Evolutionary conservation across 1,140 invertebrate species (phyloP).

Genomic region (Laodelphax striatellus): DNA sequence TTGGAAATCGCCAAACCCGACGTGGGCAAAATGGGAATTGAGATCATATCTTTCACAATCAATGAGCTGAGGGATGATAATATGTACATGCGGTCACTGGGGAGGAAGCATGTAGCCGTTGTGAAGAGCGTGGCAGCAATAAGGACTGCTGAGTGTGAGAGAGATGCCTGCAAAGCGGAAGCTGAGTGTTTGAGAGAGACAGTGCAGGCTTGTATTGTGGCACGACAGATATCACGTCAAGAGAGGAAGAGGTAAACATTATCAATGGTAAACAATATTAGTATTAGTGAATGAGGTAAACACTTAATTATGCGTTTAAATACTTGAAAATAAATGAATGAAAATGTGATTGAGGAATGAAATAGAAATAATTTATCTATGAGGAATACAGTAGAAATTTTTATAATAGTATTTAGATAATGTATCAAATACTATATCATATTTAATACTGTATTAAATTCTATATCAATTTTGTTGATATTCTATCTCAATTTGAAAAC

Average conservation of each 20-base stretch:
- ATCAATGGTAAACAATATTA: not conserved
- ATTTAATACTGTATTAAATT: too few species aligned
- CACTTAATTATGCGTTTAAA: too few species aligned
- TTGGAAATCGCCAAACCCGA: not conserved
- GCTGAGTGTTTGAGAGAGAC: conserved; percentile 90
- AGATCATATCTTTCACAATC: not conserved
- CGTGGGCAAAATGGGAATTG: not conserved
- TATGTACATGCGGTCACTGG: not conserved
- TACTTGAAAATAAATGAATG: too few species aligned
- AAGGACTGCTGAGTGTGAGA: not conserved
- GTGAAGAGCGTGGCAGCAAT: not conserved
- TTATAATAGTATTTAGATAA: too few species aligned
- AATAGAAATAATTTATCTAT: too few species aligned
- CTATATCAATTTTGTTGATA: too few species aligned
- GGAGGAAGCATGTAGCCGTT: not conserved
- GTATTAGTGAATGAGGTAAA: not conserved
- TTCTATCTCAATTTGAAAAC: too few species aligned
- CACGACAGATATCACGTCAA: not conserved
- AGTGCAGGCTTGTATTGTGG: conserved; percentile 60
- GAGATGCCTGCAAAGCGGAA: conserved; percentile 37
- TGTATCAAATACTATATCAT: too few species aligned
- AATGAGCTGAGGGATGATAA: not conserved
- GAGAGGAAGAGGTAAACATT: not conserved
- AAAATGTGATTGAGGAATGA: not conserved
- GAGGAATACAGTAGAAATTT: too few species aligned